Conservation (phyloP, 2,797 vertebrate genomes). For the Diplodus puntazzo region DNA sequence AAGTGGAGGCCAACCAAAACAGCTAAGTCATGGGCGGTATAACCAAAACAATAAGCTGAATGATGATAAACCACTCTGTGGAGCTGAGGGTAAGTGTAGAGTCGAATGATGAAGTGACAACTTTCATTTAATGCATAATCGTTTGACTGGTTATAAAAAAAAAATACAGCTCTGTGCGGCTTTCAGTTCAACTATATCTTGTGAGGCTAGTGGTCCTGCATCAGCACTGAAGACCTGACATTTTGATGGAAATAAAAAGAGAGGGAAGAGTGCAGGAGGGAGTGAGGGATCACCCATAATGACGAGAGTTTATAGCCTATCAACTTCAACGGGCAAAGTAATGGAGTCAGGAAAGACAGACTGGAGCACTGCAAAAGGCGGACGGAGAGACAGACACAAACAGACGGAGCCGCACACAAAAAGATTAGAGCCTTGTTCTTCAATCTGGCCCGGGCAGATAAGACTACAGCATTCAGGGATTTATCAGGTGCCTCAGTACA, state of each 20-base stretch:
- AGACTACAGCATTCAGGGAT: conserved; percentile 74
- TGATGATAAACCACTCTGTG: not conserved
- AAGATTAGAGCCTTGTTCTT: conserved; percentile 62
- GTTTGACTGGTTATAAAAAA: not conserved
- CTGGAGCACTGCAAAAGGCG: conserved; percentile 40
- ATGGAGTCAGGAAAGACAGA: conserved; percentile 47
- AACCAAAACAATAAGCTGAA: not conserved
- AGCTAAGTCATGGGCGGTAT: not conserved
- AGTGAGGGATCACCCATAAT: conserved; percentile 56
- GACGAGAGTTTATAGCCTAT: conserved; percentile 65
- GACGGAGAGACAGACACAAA: conserved; percentile 46
- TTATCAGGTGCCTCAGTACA: conserved; percentile 73
- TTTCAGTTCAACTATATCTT: conserved; percentile 8
- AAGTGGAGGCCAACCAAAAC: not conserved
- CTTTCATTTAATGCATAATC: not conserved
- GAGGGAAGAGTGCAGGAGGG: conserved; percentile 17
- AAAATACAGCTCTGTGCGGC: conserved; percentile 5
- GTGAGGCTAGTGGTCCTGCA: conserved; percentile 6
- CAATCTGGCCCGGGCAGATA: conserved; percentile 77
- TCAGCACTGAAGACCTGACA: conserved; percentile 33
- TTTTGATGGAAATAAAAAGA: conserved; percentile 54
- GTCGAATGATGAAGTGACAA: not conserved
- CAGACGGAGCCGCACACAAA: conserved; percentile 51
- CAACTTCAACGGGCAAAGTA: conserved; percentile 51
- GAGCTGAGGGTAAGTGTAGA: not conserved